phyloP scores from a whole-genome alignment of 1,140 invertebrate species.

The Scaptomyza montana region DNA sequence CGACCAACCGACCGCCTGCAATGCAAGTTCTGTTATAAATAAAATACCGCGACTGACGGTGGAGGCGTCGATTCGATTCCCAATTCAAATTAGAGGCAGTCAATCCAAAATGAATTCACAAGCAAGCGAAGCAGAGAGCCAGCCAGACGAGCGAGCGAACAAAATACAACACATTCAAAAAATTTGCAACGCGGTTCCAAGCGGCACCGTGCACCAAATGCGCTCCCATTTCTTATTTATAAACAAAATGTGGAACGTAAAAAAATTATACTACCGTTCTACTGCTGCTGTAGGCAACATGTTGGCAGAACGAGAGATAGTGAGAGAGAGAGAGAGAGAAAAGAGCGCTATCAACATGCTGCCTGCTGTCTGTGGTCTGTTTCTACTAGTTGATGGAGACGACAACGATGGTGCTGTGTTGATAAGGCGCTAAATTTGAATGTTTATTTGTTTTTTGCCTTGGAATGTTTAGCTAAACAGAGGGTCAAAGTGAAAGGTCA shows the following conservation, averaged over 20 bases:
- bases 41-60: slow-evolving; percentile 46
- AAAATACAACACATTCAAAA: slow-evolving; percentile 15
- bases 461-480: not conserved
- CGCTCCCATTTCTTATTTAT: slow-evolving; percentile 80
- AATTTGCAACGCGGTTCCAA: slow-evolving; percentile 80
- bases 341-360: slow-evolving; percentile 25
- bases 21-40: slow-evolving; percentile 82
- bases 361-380: not conserved
- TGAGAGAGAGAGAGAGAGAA: too few relatives aligned
- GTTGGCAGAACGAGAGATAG: slow-evolving; percentile 18
- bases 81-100: slow-evolving; percentile 66
- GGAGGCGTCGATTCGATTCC: slow-evolving; percentile 53
- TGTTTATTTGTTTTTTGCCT: slow-evolving; percentile 45
- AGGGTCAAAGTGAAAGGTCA: slow-evolving; percentile 27
- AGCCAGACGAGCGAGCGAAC: slow-evolving; percentile 17
- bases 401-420: slow-evolving; percentile 40
- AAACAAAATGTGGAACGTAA: slow-evolving; percentile 79
- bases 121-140: slow-evolving; percentile 45
- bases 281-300: slow-evolving; percentile 38
- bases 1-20: slow-evolving; percentile 66
- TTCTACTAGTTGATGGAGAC: slow-evolving; percentile 8
- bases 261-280: not conserved
- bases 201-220: slow-evolving; percentile 80
- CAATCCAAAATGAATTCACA: slow-evolving; percentile 64
- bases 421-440: slow-evolving; percentile 72